Evolutionary conservation across 2,888 invertebrate species (phyloP).

Genomic region (Ichneumoninae sp.): DNA sequence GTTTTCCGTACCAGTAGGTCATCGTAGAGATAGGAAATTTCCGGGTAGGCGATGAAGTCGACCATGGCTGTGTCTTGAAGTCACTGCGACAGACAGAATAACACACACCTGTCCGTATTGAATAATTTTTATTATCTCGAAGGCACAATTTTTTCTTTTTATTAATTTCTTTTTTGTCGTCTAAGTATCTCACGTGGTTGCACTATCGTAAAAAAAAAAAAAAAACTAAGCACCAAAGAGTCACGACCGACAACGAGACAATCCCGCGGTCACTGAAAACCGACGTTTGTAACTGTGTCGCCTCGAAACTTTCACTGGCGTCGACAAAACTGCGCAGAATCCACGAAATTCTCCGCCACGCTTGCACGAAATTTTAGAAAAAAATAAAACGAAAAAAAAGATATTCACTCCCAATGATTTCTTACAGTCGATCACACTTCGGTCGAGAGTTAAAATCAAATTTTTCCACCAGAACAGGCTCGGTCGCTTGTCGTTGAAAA

Average conservation of each 20-base stretch:
- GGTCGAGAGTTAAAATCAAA: slow-evolving; percentile 2
- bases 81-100: slow-evolving; percentile 46
- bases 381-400: slow-evolving; percentile 11
- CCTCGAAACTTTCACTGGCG: slow-evolving; percentile 29
- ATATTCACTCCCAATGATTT: slow-evolving; percentile 25
- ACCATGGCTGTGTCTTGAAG: slow-evolving; percentile 76
- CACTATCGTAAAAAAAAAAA: slow-evolving; percentile 12
- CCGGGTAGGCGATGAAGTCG: slow-evolving; percentile 81
- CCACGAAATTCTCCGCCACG: slow-evolving; percentile 13
- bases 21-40: slow-evolving; percentile 81
- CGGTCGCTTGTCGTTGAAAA: background rate
- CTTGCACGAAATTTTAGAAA: slow-evolving; percentile 52
- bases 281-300: background rate
- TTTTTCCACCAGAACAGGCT: background rate
- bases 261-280: slow-evolving; percentile 13
- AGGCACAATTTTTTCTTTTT: slow-evolving; percentile 29
- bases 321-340: slow-evolving; percentile 66
- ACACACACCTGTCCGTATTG: slow-evolving; percentile 39
- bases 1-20: slow-evolving; percentile 77
- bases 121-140: slow-evolving; percentile 50
- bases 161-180: background rate
- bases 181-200: background rate
- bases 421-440: slow-evolving; percentile 35
- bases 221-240: slow-evolving; percentile 4
- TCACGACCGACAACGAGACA: slow-evolving; percentile 3